Evolutionary conservation across 1,140 invertebrate genomes (phyloP).

Genomic region (Conus betulinus): DNA sequence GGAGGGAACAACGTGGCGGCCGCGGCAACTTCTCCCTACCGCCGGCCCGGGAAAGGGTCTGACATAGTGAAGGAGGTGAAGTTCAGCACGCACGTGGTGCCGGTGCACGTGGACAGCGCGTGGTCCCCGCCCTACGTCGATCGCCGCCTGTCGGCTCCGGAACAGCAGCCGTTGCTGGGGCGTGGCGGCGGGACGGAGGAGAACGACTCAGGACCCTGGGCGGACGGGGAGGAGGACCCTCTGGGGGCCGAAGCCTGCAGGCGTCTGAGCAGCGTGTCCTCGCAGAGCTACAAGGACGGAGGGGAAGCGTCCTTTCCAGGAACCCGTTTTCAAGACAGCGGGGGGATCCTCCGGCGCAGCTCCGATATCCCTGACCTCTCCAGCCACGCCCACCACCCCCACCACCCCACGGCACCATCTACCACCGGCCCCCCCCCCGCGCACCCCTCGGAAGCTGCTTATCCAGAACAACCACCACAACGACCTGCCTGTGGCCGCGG

Average conservation of each 20-base stretch:
- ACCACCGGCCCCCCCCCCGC: slow-evolving; percentile 31
- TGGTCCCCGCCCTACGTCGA: background rate
- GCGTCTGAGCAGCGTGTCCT: background rate
- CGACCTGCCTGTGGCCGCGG: background rate
- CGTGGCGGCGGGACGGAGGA: background rate
- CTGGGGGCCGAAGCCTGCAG: background rate
- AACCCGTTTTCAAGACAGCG: background rate
- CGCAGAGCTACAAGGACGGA: slow-evolving; percentile 13
- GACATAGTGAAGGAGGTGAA: slow-evolving; percentile 6
- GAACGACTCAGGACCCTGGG: background rate
- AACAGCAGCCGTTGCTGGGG: background rate
- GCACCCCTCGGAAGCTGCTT: slow-evolving; percentile 29
- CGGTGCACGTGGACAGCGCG: slow-evolving; percentile 21
- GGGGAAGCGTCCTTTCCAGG: background rate
- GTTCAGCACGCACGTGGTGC: slow-evolving; percentile 30
- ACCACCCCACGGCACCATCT: slow-evolving; percentile 2
- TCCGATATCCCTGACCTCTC: background rate
- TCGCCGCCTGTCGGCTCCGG: background rate
- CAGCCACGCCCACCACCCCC: background rate
- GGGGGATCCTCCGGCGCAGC: background rate
- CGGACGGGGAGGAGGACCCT: background rate
- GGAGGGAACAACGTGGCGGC: background rate
- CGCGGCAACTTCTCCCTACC: background rate
- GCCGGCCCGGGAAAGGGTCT: background rate
- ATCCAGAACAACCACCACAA: slow-evolving; percentile 24